Conservation (phyloP, 37 sponge, comb jelly and placozoan species). For the Aphrocallistes beatrix region DNA sequence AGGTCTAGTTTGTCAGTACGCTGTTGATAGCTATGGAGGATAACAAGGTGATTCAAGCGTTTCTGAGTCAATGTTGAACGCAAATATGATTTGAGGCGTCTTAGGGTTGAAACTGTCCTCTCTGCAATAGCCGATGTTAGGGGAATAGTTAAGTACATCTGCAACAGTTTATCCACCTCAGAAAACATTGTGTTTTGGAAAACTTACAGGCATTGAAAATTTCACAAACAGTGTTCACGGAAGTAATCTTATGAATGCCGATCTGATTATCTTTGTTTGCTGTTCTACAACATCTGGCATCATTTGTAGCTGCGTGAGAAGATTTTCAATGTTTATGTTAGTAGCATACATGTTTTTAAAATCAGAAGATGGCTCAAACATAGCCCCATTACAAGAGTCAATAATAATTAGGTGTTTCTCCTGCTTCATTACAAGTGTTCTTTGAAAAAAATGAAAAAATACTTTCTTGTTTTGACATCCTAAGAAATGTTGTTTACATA, state of each 20-base stretch:
- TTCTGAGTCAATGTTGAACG: conserved; percentile 10
- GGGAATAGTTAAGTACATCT: conserved; percentile 12
- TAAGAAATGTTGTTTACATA: too few species aligned
- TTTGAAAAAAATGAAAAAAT: too few species aligned
- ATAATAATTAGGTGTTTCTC: too few species aligned
- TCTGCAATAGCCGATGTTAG: conserved; percentile 7
- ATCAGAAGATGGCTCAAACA: too few species aligned
- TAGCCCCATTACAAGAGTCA: too few species aligned
- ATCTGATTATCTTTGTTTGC: background rate
- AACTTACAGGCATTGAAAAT: conserved; percentile 18
- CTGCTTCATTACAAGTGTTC: too few species aligned
- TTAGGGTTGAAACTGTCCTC: conserved; percentile 13
- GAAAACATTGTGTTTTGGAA: conserved; percentile 18
- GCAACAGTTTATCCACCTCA: conserved; percentile 9
- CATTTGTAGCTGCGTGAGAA: too few species aligned
- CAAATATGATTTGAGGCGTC: conserved; percentile 20
- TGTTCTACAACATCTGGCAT: too few species aligned
- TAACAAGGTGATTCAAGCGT: conserved; percentile 18
- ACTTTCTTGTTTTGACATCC: too few species aligned
- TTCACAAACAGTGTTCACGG: conserved; percentile 16
- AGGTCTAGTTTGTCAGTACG: background rate
- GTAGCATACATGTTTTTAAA: too few species aligned
- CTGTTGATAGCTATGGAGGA: background rate
- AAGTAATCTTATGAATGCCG: conserved; percentile 14
- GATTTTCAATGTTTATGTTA: too few species aligned